Evolutionary conservation across 2,888 invertebrate genomes (phyloP).

Genomic region (Drosophila incognita): DNA sequence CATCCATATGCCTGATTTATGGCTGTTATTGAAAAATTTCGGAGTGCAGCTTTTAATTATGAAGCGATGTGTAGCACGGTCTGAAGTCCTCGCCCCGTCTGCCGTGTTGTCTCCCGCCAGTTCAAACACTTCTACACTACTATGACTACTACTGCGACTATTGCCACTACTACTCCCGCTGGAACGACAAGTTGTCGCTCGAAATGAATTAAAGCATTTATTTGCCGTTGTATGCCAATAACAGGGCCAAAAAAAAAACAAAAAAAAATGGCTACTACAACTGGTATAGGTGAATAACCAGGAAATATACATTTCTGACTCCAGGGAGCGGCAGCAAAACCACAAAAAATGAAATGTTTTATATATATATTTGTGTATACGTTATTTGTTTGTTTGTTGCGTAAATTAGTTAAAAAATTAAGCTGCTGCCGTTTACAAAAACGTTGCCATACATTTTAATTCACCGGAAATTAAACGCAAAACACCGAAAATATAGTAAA

Average conservation of each 20-base stretch:
- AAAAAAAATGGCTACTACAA: slow-evolving; percentile 20
- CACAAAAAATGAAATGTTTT: slow-evolving; percentile 8
- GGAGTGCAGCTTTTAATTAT: slow-evolving; percentile 82
- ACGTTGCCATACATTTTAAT: slow-evolving; percentile 64
- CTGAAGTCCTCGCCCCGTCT: slow-evolving; percentile 12
- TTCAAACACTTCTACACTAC: not conserved
- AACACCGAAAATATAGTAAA: slow-evolving; percentile 4
- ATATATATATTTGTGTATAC: not conserved
- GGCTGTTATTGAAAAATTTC: slow-evolving; percentile 84
- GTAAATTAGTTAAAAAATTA: slow-evolving; percentile 27
- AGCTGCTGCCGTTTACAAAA: slow-evolving; percentile 27
- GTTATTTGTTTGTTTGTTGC: not conserved
- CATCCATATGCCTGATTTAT: slow-evolving; percentile 83
- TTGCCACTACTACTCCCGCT: slow-evolving; percentile 23
- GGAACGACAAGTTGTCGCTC: slow-evolving; percentile 27
- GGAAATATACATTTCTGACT: slow-evolving; percentile 47
- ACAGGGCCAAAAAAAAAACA: not conserved
- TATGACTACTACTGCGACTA: not conserved
- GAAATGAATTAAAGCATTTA: slow-evolving; percentile 45
- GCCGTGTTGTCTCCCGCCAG: slow-evolving; percentile 23
- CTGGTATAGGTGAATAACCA: slow-evolving; percentile 22
- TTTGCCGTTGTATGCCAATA: slow-evolving; percentile 25
- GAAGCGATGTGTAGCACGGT: slow-evolving; percentile 51
- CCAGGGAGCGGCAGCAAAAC: slow-evolving; percentile 29
- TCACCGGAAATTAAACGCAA: slow-evolving; percentile 61